phyloP scores from a whole-genome alignment of 2,113 vertebrate species.

The Silurus glanis region DNA sequence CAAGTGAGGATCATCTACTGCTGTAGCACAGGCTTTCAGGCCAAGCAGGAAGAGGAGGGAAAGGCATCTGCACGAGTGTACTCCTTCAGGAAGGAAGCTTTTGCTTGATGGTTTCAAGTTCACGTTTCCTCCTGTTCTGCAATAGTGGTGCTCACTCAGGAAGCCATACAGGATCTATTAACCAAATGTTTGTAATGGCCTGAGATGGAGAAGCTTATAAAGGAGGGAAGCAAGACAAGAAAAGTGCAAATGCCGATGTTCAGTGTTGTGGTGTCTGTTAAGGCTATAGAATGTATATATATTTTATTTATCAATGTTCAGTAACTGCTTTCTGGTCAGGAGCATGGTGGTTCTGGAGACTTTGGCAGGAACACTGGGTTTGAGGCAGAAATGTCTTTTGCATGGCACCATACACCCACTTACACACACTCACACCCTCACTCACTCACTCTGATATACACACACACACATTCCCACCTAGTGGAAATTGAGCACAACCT shows the following conservation, averaged over 20 bases:
- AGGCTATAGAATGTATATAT: not conserved
- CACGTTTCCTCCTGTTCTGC: slow-evolving; percentile 51
- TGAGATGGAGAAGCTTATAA: slow-evolving; percentile 44
- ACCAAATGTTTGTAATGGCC: slow-evolving; percentile 51
- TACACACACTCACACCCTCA: not conserved
- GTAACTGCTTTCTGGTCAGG: not conserved
- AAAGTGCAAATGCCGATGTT: slow-evolving; percentile 20
- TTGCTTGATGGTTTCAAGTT: slow-evolving; percentile 53
- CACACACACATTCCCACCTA: not conserved
- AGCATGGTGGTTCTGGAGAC: not conserved
- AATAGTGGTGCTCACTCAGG: slow-evolving; percentile 43
- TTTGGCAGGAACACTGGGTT: not conserved
- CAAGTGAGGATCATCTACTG: slow-evolving; percentile 18
- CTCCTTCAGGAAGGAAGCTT: slow-evolving; percentile 60
- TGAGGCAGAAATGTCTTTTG: not conserved
- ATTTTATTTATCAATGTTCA: not conserved
- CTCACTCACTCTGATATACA: too few species aligned
- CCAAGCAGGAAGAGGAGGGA: slow-evolving; percentile 34
- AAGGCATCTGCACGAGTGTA: slow-evolving; percentile 23
- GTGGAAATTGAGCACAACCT: not conserved
- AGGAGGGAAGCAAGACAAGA: slow-evolving; percentile 18
- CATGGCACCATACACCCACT: not conserved
- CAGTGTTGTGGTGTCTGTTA: slow-evolving; percentile 2
- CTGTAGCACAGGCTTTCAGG: slow-evolving; percentile 25
- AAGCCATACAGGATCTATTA: slow-evolving; percentile 48